A percentile compares a stretch with the other conserved stretches of the same genome.
Conservation (phyloP, 2,888 invertebrate species). For the Lamellibrachia satsuma region DNA sequence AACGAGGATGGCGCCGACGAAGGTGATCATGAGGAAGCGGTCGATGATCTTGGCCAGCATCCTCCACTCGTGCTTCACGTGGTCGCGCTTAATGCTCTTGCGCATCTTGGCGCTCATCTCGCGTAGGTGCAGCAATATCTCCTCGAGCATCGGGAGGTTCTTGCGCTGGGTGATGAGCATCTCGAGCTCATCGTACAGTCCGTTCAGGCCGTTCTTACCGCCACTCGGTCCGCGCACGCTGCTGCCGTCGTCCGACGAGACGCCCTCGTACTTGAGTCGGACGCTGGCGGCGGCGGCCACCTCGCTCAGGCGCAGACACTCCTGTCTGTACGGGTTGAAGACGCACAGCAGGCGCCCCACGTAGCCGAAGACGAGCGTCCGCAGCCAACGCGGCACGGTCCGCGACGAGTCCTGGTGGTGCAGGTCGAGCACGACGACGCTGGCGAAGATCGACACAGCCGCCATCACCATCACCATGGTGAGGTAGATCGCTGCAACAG, state of each 20-base stretch:
- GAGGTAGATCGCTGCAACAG: constrained; percentile 64
- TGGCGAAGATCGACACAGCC: constrained; percentile 64
- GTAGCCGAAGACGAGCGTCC: constrained; percentile 50
- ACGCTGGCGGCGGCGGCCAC: neutral
- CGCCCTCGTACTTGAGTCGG: neutral
- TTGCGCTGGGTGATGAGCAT: constrained; percentile 32
- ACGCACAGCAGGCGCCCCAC: constrained; percentile 49
- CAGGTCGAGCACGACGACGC: constrained; percentile 66
- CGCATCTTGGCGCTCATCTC: constrained; percentile 40
- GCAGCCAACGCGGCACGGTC: constrained; percentile 55
- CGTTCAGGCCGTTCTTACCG: neutral
- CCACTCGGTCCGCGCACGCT: neutral
- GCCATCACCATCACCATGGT: constrained; percentile 67
- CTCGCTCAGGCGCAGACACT: constrained; percentile 28
- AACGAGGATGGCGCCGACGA: constrained; percentile 38
- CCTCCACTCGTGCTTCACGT: constrained; percentile 41
- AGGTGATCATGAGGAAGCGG: constrained; percentile 39
- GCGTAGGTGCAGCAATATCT: constrained; percentile 40
- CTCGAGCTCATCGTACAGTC: constrained; percentile 34
- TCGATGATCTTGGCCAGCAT: constrained; percentile 42
- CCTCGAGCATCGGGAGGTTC: constrained; percentile 36
- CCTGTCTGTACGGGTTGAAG: constrained; percentile 31
- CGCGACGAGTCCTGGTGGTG: constrained; percentile 60
- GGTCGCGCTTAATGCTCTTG: constrained; percentile 37
- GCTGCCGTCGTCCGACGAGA: neutral